Conservation (phyloP, 1,140 invertebrate genomes). For the Micrasema minimum region DNA sequence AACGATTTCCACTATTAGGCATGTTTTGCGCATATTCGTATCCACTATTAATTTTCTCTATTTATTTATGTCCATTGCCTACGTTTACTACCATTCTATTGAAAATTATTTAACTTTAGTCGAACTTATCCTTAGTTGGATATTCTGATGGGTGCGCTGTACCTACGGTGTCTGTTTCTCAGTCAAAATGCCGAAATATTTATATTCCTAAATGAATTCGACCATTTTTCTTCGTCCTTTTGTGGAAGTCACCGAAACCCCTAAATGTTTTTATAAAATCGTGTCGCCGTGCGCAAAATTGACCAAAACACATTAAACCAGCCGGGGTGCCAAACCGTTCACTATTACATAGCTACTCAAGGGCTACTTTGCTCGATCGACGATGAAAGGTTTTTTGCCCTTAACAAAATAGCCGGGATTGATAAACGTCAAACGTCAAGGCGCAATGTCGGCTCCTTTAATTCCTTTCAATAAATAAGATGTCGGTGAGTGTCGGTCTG, state of each 20-base stretch:
- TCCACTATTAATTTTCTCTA: too few species aligned
- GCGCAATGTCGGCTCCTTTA: constrained; percentile 51
- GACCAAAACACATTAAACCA: constrained; percentile 46
- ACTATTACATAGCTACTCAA: constrained; percentile 3
- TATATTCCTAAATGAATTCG: constrained; percentile 48
- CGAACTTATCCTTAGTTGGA: too few species aligned
- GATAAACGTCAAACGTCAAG: constrained; percentile 50
- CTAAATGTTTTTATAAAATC: constrained; percentile 45
- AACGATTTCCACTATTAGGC: too few species aligned
- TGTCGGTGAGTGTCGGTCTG: constrained; percentile 45
- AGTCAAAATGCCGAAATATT: constrained; percentile 53
- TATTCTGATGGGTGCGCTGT: too few species aligned
- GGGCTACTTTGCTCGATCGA: constrained; percentile 21
- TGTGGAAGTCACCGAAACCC: constrained; percentile 43
- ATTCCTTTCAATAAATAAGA: constrained; percentile 52
- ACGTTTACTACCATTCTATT: too few species aligned
- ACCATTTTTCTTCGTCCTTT: constrained; percentile 50
- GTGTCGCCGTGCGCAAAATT: constrained; percentile 50
- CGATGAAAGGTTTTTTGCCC: constrained; percentile 26
- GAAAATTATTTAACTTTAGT: too few species aligned
- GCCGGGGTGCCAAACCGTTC: constrained; percentile 5
- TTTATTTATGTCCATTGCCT: too few species aligned
- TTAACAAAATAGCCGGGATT: constrained; percentile 35
- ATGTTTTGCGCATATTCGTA: too few species aligned
- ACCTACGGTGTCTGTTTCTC: constrained; percentile 43